These are phyloP conservation scores for Atethmia centrago DNA, from an alignment of 2,888 invertebrate genomes.

Conservation along the genomic window DNA sequence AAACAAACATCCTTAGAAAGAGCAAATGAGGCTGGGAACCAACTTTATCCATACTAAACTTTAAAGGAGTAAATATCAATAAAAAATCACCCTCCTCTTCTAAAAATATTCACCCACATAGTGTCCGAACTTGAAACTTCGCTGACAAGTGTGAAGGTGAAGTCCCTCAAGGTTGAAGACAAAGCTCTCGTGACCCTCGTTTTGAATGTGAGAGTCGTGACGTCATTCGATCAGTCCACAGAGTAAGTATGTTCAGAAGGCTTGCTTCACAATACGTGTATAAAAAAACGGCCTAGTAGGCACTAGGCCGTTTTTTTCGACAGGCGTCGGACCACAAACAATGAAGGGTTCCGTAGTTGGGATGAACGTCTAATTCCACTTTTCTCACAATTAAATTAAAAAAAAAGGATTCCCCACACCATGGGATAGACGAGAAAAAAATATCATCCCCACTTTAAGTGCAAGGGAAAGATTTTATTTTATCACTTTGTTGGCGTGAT, in stretches of 20 bases:
- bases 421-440: too few relatives aligned
- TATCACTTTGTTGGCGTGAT: too few relatives aligned
- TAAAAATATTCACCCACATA: slow-evolving; percentile 5
- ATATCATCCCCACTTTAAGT: too few relatives aligned
- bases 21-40: neutral
- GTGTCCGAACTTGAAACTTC: slow-evolving; percentile 38
- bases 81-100: neutral
- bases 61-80: neutral
- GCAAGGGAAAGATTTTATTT: too few relatives aligned
- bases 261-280: neutral
- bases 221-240: slow-evolving; percentile 57
- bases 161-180: slow-evolving; percentile 40
- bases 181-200: slow-evolving; percentile 50
- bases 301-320: too few relatives aligned
- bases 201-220: slow-evolving; percentile 60
- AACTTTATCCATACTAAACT: neutral
- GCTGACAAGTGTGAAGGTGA: slow-evolving; percentile 55
- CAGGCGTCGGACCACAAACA: too few relatives aligned
- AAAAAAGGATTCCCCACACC: too few relatives aligned
- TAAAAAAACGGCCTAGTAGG: too few relatives aligned
- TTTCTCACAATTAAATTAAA: too few relatives aligned
- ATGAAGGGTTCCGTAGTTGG: too few relatives aligned
- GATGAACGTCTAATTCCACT: too few relatives aligned
- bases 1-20: neutral
- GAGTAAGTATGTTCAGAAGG: slow-evolving; percentile 17